These are phyloP conservation scores for Allygus modestus DNA, from an alignment of 2,888 invertebrate genomes.

Conservation along the genomic window DNA sequence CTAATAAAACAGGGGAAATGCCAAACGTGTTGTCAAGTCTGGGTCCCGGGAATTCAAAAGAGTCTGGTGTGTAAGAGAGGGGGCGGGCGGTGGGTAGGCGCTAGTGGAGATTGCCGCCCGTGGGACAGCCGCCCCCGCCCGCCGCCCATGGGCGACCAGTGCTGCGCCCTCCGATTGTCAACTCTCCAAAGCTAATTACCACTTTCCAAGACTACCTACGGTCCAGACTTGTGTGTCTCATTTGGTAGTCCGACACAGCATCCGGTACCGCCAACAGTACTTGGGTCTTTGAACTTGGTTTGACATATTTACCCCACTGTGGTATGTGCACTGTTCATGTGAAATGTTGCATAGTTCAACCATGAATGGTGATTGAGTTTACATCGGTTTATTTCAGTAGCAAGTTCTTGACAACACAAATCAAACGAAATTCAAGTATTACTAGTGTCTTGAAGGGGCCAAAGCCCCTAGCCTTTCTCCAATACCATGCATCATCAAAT, in stretches of 20 bases:
- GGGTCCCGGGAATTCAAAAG: slow-evolving; percentile 10
- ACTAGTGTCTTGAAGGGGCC: no score
- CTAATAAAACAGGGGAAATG: background rate
- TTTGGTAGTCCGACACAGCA: background rate
- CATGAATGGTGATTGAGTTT: no score
- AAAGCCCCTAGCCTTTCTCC: no score
- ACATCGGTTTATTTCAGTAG: no score
- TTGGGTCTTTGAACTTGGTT: slow-evolving; percentile 13
- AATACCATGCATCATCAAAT: no score
- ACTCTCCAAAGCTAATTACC: background rate
- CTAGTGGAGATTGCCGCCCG: slow-evolving; percentile 20
- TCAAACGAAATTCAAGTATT: no score
- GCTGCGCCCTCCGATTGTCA: slow-evolving; percentile 4
- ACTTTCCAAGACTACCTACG: slow-evolving; percentile 33
- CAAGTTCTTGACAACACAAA: no score
- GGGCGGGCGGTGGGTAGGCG: slow-evolving; percentile 10
- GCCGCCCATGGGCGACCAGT: background rate
- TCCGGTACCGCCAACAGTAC: background rate
- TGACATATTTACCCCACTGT: background rate
- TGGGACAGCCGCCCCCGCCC: background rate
- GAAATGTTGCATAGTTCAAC: no score
- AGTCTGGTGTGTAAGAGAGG: background rate
- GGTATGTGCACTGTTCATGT: no score
- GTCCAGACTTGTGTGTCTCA: background rate
- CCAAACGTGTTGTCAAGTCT: background rate